phyloP scores from a whole-genome alignment of 2,888 invertebrate species.

The Morinoia aosen region DNA sequence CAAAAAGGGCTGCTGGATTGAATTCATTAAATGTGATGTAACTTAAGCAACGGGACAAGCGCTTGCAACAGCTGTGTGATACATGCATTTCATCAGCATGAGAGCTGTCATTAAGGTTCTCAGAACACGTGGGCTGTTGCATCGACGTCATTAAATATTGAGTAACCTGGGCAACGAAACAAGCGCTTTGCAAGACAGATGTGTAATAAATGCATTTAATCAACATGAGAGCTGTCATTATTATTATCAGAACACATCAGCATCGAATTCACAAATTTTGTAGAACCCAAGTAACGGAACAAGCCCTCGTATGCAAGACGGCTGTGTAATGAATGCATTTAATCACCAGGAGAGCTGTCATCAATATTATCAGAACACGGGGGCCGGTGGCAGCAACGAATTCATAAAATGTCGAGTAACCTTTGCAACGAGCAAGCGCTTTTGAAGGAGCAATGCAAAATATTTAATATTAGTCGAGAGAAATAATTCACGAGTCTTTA shows the following conservation, averaged over 20 bases:
- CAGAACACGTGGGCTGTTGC: background rate
- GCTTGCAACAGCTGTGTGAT: background rate
- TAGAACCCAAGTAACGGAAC: conserved; percentile 78
- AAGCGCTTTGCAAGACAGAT: background rate
- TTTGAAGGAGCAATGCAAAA: background rate
- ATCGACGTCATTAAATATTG: conserved; percentile 88
- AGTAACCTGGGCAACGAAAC: conserved; percentile 78
- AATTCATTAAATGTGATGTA: conserved; percentile 93
- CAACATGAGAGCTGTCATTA: background rate
- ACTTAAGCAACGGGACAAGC: conserved; percentile 75
- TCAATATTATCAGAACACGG: background rate
- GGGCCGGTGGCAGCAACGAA: too few species aligned
- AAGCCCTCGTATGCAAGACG: background rate
- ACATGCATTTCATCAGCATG: background rate
- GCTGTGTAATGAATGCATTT: background rate
- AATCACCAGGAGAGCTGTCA: background rate
- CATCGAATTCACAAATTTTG: conserved; percentile 92
- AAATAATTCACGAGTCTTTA: too few species aligned
- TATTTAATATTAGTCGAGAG: too few species aligned
- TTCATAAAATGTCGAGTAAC: conserved; percentile 90
- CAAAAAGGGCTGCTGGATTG: too few species aligned
- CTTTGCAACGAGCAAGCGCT: conserved; percentile 73
- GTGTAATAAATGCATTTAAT: background rate
- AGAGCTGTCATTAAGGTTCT: background rate
- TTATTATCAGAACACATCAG: background rate